Conservation (phyloP, 2,888 invertebrate genomes). For the Pterobdella sp. region DNA sequence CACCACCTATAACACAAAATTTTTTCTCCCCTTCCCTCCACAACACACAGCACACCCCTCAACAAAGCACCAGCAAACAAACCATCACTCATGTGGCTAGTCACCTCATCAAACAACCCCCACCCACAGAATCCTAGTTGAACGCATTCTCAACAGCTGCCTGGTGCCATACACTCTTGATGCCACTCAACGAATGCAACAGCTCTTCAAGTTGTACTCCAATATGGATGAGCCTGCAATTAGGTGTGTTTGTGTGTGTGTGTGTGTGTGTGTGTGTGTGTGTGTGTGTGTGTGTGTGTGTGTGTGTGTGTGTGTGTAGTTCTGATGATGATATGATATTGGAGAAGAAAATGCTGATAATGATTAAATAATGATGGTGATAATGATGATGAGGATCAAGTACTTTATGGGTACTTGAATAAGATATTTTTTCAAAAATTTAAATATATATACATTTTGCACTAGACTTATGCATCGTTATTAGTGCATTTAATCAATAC, state of each 20-base stretch:
- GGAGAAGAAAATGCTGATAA: no score
- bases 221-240: constrained; percentile 90
- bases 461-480: no score
- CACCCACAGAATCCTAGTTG: constrained; percentile 65
- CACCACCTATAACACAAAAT: not conserved
- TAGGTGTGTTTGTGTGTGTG: constrained; percentile 54
- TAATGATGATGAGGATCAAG: no score
- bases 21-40: not conserved
- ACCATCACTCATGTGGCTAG: not conserved
- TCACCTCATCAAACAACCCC: not conserved
- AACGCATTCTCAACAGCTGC: constrained; percentile 82
- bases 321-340: no score
- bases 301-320: not conserved
- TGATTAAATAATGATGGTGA: no score
- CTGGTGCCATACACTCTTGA: constrained; percentile 84
- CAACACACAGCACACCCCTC: not conserved
- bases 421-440: no score
- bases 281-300: not conserved
- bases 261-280: not conserved
- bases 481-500: no score
- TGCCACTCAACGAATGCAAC: constrained; percentile 81
- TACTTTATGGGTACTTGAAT: no score
- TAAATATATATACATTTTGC: no score
- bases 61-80: not conserved
- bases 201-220: constrained; percentile 77